Evolutionary conservation across 2,888 invertebrate species (phyloP), one percentile per base, ranked within the genome.

Genomic region (Cryptocephalus moraei): DNA sequence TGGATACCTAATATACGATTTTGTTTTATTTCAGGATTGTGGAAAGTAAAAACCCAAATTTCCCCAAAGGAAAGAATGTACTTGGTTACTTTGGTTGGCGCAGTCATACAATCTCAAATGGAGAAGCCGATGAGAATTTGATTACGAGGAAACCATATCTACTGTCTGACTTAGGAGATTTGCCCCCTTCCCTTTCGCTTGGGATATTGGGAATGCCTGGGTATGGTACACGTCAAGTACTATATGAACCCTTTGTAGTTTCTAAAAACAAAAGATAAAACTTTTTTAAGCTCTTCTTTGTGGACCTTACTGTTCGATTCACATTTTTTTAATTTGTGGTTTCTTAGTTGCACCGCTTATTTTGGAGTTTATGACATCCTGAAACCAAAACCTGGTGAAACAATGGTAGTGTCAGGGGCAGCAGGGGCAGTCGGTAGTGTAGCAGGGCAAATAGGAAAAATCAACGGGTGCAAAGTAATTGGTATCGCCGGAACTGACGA

Each of bases 391-490:
- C 56, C 74, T 8, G 85, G 83, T 8, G 86, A 88, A 66, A 81
- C 80, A 1, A 75, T 87, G n/a, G 80, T 82, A 1, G 77, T 87
- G 1, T 81, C 78, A 33, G 80, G 80, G 4, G 87, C 86, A 10
- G 86, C 84, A 32, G 87, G 87, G 11, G 86, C 85, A 33, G 86
- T 87, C 9, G 88, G 87, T 6, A 80, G 78, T 46, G 75, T 81
- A 41, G 86, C 85, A 32, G 86, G 86, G 2, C 87, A 87, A 72
- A 82, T 88, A 51, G 86, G 79, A 1, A 86, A 86, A 70, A 75
- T 81, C 42, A 73, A 81, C 65, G 82, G 80, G 13, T 79, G 83
- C 56, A 74, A 67, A 47, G 84, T 84, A 1, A 79, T 86, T 53
- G 86, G 84, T 3, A 77, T 82, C 56, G 79, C 83, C 11, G 85